These are phyloP conservation scores for Alligator mississippiensis DNA, from an alignment of 2,113 vertebrate genomes.

Conservation along the genomic window DNA sequence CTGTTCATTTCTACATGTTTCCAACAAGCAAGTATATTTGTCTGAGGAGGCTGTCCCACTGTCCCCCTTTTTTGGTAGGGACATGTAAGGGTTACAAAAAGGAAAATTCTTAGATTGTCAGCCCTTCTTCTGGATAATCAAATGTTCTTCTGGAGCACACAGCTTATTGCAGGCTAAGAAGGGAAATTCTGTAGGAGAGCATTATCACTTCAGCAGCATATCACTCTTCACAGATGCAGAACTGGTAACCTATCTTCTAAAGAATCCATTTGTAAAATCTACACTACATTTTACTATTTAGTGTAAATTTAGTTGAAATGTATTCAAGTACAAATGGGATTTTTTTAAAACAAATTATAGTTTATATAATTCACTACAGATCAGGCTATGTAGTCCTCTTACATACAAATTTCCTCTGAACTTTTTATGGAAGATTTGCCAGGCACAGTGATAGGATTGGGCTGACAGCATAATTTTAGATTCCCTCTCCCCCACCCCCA, in stretches of 20 bases:
- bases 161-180: not conserved
- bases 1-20: not conserved
- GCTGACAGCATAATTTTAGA: constrained; percentile 35
- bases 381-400: not conserved
- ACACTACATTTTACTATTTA: not conserved
- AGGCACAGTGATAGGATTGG: constrained; percentile 55
- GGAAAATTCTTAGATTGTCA: not conserved
- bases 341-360: constrained; percentile 1
- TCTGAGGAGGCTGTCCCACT: not conserved
- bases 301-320: constrained; percentile 40
- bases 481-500: constrained; percentile 12
- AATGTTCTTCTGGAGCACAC: constrained; percentile 12
- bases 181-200: constrained; percentile 2
- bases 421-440: constrained; percentile 39
- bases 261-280: not conserved
- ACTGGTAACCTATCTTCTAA: constrained; percentile 9
- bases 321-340: constrained; percentile 62
- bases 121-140: not conserved
- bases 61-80: not conserved
- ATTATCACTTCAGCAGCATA: not conserved
- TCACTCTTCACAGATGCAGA: not conserved
- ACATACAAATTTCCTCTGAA: constrained; percentile 7
- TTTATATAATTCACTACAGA: not conserved
- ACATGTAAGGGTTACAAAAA: not conserved
- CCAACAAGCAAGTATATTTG: fast-evolving